Base-by-base conservation (phyloP, 2,113 vertebrate species). In the Protobothrops flavoviridis region DNA sequence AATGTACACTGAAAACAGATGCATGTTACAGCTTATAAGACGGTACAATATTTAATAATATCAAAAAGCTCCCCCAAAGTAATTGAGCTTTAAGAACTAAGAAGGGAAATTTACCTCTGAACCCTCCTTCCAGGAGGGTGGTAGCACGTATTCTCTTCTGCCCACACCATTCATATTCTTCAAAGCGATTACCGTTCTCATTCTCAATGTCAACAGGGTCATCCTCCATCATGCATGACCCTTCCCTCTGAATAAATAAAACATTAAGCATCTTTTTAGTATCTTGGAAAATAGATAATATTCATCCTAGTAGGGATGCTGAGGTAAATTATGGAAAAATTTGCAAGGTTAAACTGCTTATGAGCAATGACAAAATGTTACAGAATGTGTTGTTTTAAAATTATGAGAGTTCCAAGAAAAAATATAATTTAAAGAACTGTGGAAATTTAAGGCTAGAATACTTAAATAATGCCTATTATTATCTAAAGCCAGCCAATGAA, bases 81-180 rank as follows among this genome's bases (percentile, higher is more conserved):
- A 85, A 85, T 50, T 48, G 50, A 90, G 45, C 5, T 5, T 81
- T 81, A 93, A 90, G 43, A 90, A 56, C 52, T 90, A 90, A 8
- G 85, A 86, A 64, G n/a, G 33, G 56, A 90, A 45, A 12, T 87
- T 87, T 93, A 99, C 99, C 99, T 98, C 99, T 98, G 97, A 99
- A 99, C 93, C 99, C 99, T 95, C 99, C 99, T 96, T 99, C 99
- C 97, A 99, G 97, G 92, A 99, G 98, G 61, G 99, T 98, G 0
- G 99, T 99, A 43, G 99, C 99, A 96, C 99, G 98, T 98, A 99
- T 99, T 98, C 99, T 98, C 97, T 99, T 99, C 98, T 99, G 99
- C 5, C 99, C 99, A 0, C 99, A 99, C 99, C 99, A 99, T 94
- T 99, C 99, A 59, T 99, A 99, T 93, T 99, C 99, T 93, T 99